Percentiles rank a stretch among this genome's conserved stretches.
Conservation (phyloP, 2,797 vertebrate genomes). For the Pagetopsis macropterus region DNA sequence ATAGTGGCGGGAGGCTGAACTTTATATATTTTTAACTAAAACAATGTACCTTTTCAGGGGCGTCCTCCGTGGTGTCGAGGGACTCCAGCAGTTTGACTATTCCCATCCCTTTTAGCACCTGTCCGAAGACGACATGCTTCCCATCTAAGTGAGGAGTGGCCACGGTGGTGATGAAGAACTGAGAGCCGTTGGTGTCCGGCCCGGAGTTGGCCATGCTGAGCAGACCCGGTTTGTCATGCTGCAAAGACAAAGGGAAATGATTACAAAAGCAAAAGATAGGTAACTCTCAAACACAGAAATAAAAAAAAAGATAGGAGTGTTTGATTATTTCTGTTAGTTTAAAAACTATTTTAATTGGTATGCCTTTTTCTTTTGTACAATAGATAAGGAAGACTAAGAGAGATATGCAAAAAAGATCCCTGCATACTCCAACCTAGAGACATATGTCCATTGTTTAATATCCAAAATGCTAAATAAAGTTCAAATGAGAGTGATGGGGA, state of each 20-base stretch:
- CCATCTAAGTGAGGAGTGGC: slow-evolving; percentile 92
- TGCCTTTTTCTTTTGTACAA: background rate
- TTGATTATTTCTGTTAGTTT: background rate
- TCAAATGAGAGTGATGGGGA: background rate
- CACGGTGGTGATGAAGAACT: slow-evolving; percentile 97
- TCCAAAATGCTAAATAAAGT: background rate
- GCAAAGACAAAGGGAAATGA: background rate
- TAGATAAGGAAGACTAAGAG: background rate
- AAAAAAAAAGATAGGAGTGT: background rate
- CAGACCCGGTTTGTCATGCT: slow-evolving; percentile 92
- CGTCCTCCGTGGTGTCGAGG: slow-evolving; percentile 88
- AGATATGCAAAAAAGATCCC: background rate
- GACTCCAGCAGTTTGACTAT: slow-evolving; percentile 90
- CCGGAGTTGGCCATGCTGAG: slow-evolving; percentile 98
- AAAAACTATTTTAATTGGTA: background rate
- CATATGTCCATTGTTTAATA: background rate
- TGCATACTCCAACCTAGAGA: background rate
- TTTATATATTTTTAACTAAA: background rate
- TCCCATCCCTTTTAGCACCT: slow-evolving; percentile 93
- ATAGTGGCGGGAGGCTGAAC: too few relatives aligned
- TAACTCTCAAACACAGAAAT: background rate
- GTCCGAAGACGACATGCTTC: slow-evolving; percentile 96
- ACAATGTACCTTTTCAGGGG: slow-evolving; percentile 88
- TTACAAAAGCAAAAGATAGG: background rate
- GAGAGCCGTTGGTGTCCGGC: slow-evolving; percentile 93